phyloP scores from a whole-genome alignment of 2,113 vertebrate species.

The Orycteropus afer region DNA sequence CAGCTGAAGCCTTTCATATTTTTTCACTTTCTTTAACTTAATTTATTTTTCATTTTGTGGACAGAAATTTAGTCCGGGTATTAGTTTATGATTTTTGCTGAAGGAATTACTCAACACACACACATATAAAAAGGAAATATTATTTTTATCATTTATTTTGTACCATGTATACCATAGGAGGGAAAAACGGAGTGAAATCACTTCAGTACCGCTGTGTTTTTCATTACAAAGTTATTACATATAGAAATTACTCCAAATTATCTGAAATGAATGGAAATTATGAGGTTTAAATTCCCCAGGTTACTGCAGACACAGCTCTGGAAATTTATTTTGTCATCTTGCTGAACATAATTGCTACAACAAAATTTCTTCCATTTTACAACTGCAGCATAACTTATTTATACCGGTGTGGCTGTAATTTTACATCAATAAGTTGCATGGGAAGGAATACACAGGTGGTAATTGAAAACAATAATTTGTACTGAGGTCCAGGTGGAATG shows the following conservation, averaged over 20 bases:
- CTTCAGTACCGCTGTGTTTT: conserved; percentile 91
- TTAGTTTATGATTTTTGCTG: conserved; percentile 92
- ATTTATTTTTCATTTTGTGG: conserved; percentile 94
- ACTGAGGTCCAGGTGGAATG: conserved; percentile 88
- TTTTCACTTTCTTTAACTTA: conserved; percentile 90
- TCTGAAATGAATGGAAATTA: conserved; percentile 94
- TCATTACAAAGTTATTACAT: conserved; percentile 94
- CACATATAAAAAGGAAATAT: conserved; percentile 90
- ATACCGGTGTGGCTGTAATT: conserved; percentile 91
- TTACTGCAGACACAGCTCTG: conserved; percentile 90
- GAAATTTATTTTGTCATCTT: conserved; percentile 94
- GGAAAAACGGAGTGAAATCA: conserved; percentile 86
- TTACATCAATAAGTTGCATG: conserved; percentile 92
- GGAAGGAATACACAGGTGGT: conserved; percentile 91
- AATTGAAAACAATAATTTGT: conserved; percentile 91
- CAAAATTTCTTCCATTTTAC: conserved; percentile 93
- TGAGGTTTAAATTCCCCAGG: conserved; percentile 93
- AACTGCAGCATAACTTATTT: conserved; percentile 92
- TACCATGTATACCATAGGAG: conserved; percentile 88
- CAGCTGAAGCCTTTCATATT: conserved; percentile 88
- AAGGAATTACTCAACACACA: conserved; percentile 89
- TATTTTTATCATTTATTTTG: conserved; percentile 91
- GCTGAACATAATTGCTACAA: conserved; percentile 93
- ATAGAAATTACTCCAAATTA: conserved; percentile 95
- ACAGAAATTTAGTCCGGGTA: conserved; percentile 91